These are phyloP conservation scores for Brachionus plicatilis DNA, from an alignment of 1,140 invertebrate genomes.

Conservation along the genomic window DNA sequence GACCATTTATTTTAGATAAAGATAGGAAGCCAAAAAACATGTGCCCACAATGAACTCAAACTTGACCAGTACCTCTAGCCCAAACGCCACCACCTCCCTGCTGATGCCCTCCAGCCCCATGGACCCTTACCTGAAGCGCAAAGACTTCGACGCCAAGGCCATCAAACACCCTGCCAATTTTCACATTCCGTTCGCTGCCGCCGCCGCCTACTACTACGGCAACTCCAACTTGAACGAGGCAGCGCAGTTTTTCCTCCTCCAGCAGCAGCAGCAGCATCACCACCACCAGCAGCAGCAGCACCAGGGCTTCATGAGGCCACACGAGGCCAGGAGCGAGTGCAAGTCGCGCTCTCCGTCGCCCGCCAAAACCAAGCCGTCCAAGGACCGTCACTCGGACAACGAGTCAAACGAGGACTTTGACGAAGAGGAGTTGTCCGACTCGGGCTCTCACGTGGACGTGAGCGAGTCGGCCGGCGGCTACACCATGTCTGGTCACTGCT, in stretches of 20 bases:
- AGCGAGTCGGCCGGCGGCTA: not conserved
- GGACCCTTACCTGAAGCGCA: not conserved
- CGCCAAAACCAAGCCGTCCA: not conserved
- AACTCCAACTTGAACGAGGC: slow-evolving; percentile 14
- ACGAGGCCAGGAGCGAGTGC: not conserved
- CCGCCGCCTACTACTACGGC: slow-evolving; percentile 29
- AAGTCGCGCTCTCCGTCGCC: not conserved
- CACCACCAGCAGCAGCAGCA: not conserved
- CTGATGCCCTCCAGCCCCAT: not conserved
- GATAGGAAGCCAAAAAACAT: not conserved
- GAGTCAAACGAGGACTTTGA: slow-evolving; percentile 22
- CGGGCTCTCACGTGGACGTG: not conserved
- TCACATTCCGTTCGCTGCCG: not conserved
- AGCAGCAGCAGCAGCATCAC: slow-evolving; percentile 6
- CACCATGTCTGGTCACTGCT: not conserved
- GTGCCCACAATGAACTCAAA: slow-evolving; percentile 9
- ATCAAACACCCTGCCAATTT: not conserved
- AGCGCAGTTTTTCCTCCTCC: slow-evolving; percentile 4
- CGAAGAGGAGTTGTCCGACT: not conserved
- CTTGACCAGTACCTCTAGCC: not conserved
- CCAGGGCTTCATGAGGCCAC: not conserved
- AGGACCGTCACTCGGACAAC: not conserved
- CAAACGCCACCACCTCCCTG: not conserved
- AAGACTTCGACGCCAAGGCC: not conserved
- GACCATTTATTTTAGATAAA: not conserved